phyloP scores from a whole-genome alignment of 2,797 vertebrate genomes.

The Tenualosa ilisha region DNA sequence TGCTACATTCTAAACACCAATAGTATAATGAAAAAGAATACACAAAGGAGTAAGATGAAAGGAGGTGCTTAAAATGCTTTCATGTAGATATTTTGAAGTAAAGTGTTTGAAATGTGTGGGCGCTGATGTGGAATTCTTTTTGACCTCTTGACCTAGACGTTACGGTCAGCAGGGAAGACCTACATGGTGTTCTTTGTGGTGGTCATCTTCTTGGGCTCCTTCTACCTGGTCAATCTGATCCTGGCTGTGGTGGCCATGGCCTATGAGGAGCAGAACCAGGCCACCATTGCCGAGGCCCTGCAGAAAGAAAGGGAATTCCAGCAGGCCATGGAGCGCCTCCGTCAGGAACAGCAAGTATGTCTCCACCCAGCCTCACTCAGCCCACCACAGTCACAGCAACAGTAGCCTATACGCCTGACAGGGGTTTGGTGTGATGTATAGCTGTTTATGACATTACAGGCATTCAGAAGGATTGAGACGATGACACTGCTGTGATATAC shows the following conservation, averaged over 20 bases:
- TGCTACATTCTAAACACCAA: background rate
- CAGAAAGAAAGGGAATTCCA: slow-evolving; percentile 94
- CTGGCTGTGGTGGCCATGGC: slow-evolving; percentile 98
- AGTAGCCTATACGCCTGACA: background rate
- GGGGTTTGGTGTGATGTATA: background rate
- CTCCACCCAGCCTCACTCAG: background rate
- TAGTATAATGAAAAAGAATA: background rate
- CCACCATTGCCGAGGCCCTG: slow-evolving; percentile 91
- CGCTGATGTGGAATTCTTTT: background rate
- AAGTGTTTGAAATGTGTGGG: background rate
- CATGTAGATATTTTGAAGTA: background rate
- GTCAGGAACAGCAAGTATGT: slow-evolving; percentile 89
- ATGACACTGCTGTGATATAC: background rate
- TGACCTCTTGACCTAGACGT: slow-evolving; percentile 74
- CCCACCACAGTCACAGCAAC: background rate
- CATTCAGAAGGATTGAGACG: background rate
- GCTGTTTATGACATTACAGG: background rate
- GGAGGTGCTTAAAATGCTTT: background rate
- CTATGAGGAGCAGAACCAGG: slow-evolving; percentile 98
- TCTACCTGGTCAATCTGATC: slow-evolving; percentile 96
- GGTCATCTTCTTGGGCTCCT: slow-evolving; percentile 97
- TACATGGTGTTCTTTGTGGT: slow-evolving; percentile 99
- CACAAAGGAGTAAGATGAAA: background rate
- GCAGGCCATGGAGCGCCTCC: slow-evolving; percentile 89
- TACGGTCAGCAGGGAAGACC: slow-evolving; percentile 93